phyloP scores from a whole-genome alignment of 2,113 vertebrate genomes.

The Ictalurus furcatus region DNA sequence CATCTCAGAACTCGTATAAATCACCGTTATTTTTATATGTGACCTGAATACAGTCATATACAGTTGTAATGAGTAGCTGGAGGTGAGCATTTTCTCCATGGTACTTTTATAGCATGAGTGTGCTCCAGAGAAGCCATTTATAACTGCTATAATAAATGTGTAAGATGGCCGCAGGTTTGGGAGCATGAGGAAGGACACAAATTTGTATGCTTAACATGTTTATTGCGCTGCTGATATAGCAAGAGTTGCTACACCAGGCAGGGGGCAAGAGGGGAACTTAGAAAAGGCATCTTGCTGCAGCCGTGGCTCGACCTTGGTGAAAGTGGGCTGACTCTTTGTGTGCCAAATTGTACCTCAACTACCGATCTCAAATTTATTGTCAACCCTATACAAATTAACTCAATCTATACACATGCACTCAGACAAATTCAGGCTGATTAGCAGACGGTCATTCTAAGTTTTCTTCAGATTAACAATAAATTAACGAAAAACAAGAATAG shows the following conservation, averaged over 20 bases:
- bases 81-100: conserved; percentile 21
- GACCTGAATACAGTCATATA: conserved; percentile 29
- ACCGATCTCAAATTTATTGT: neutral
- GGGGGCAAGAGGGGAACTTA: neutral
- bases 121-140: conserved; percentile 9
- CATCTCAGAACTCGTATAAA: conserved; percentile 47
- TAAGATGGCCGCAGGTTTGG: neutral
- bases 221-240: neutral
- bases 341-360: neutral
- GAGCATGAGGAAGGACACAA: neutral
- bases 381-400: neutral
- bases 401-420: neutral
- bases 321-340: neutral
- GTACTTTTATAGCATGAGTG: conserved; percentile 5
- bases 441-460: neutral
- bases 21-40: conserved; percentile 56
- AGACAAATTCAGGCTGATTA: neutral
- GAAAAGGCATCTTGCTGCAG: neutral
- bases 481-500: neutral
- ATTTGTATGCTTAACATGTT: neutral
- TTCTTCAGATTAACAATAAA: neutral
- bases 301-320: neutral
- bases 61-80: conserved; percentile 32
- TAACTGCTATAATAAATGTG: conserved; percentile 12
- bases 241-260: neutral